These are phyloP conservation scores for Paramormyrops hopkinsi DNA, from an alignment of 2,797 vertebrate species.

Conservation along the genomic window DNA sequence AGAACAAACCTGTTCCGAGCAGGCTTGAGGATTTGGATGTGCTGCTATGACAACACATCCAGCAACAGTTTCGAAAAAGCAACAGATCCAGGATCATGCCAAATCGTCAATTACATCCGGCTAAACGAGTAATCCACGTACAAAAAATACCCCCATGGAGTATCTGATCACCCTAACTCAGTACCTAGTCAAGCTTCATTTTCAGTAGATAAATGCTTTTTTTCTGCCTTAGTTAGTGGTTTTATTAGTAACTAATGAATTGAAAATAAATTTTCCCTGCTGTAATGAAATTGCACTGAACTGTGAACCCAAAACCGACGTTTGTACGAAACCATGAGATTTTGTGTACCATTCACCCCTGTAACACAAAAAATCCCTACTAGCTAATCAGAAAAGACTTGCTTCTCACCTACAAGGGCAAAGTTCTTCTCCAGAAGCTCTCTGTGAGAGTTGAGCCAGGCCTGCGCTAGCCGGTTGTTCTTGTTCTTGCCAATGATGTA, in stretches of 20 bases:
- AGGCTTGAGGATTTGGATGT: too few species aligned
- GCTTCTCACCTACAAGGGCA: conserved; percentile 81
- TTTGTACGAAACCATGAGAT: neutral
- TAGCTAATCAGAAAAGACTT: neutral
- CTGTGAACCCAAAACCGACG: neutral
- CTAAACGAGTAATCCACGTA: too few species aligned
- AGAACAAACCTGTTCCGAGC: too few species aligned
- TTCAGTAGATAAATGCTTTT: neutral
- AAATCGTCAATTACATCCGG: too few species aligned
- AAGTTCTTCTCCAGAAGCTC: conserved; percentile 97
- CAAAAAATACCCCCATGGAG: neutral
- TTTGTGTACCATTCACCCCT: neutral
- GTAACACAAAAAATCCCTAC: neutral
- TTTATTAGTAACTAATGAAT: neutral
- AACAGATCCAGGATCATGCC: too few species aligned
- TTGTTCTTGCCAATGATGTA: conserved; percentile 99
- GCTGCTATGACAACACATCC: too few species aligned
- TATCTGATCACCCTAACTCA: neutral
- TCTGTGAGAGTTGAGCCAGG: conserved; percentile 94
- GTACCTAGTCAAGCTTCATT: neutral
- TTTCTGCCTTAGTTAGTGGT: neutral
- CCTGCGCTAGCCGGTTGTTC: conserved; percentile 89
- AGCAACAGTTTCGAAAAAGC: too few species aligned
- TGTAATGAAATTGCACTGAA: neutral
- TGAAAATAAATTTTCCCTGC: neutral